Conservation (phyloP, 2,797 vertebrate species). For the Hirundo rustica region DNA sequence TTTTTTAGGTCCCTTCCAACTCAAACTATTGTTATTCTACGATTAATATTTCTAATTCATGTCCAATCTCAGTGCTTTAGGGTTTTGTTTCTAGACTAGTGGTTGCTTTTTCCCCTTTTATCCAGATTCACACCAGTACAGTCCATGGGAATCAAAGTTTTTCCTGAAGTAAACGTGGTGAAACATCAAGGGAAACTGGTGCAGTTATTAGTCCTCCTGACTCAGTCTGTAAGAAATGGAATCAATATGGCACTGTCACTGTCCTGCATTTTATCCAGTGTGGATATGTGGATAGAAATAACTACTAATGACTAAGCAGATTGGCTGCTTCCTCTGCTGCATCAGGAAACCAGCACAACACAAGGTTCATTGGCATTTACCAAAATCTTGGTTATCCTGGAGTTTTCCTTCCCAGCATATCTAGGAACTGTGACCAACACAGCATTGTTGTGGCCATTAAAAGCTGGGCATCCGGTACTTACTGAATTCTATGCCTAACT, state of each 20-base stretch:
- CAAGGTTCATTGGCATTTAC: background rate
- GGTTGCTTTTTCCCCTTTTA: background rate
- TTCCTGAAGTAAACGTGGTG: accelerated
- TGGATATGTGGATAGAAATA: background rate
- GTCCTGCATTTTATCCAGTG: accelerated
- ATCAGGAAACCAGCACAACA: background rate
- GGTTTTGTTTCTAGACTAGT: background rate
- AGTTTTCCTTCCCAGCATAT: background rate
- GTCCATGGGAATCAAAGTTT: background rate
- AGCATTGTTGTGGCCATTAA: background rate
- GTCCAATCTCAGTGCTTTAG: background rate
- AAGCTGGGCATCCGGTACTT: background rate
- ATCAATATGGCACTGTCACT: background rate
- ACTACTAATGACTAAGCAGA: background rate
- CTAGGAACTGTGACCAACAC: background rate
- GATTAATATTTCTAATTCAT: background rate
- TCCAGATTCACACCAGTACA: background rate
- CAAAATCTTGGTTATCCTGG: background rate
- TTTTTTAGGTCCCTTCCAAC: background rate
- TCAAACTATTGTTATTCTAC: background rate
- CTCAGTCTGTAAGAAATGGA: background rate
- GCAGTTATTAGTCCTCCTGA: background rate
- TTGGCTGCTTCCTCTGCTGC: background rate
- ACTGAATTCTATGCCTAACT: background rate
- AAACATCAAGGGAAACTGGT: background rate